A percentile compares a stretch with the other conserved stretches of the same genome.
phyloP scores from a whole-genome alignment of 2,888 invertebrate genomes.

The Drosophila mercatorum region DNA sequence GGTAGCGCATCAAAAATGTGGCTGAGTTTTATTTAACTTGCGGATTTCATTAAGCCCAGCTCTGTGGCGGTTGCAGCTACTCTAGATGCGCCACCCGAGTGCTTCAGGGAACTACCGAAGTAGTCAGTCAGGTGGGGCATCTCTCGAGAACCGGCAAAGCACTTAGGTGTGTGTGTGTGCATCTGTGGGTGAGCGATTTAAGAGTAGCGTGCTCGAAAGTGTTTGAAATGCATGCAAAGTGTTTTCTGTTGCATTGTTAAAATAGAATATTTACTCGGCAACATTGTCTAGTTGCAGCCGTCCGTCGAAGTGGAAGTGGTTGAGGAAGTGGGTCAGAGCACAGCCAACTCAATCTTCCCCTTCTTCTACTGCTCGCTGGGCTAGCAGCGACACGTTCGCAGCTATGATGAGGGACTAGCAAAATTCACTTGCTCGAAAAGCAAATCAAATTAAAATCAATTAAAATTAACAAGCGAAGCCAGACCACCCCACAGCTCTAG shows the following conservation, averaged over 20 bases:
- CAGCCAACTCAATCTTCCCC: conserved; percentile 16
- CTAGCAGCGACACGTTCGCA: conserved; percentile 8
- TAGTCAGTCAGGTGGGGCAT: conserved; percentile 31
- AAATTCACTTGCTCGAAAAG: conserved; percentile 57
- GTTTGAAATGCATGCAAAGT: conserved; percentile 48
- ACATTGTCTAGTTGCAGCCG: conserved; percentile 41
- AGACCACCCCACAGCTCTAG: conserved; percentile 40
- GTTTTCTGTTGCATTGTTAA: conserved; percentile 43
- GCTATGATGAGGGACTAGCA: conserved; percentile 42
- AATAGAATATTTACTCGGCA: conserved; percentile 35
- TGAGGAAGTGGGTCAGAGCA: conserved; percentile 38
- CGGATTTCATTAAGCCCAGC: conserved; percentile 61
- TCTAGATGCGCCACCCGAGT: conserved; percentile 36
- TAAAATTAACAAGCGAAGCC: conserved; percentile 71
- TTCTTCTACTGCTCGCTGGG: conserved; percentile 16
- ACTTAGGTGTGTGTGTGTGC: conserved; percentile 19
- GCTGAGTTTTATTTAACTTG: conserved; percentile 50
- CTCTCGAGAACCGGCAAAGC: conserved; percentile 30
- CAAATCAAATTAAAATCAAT: conserved; percentile 77
- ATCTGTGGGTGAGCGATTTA: conserved; percentile 15
- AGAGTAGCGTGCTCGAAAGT: conserved; percentile 18
- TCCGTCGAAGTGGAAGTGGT: conserved; percentile 17
- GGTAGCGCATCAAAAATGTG: conserved; percentile 52
- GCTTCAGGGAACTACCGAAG: conserved; percentile 51
- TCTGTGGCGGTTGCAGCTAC: conserved; percentile 44